A percentile compares a stretch with the other conserved stretches of the same genome.
Evolutionary conservation across 2,888 invertebrate genomes (phyloP).

Genomic region (Sialis fuliginosa): DNA sequence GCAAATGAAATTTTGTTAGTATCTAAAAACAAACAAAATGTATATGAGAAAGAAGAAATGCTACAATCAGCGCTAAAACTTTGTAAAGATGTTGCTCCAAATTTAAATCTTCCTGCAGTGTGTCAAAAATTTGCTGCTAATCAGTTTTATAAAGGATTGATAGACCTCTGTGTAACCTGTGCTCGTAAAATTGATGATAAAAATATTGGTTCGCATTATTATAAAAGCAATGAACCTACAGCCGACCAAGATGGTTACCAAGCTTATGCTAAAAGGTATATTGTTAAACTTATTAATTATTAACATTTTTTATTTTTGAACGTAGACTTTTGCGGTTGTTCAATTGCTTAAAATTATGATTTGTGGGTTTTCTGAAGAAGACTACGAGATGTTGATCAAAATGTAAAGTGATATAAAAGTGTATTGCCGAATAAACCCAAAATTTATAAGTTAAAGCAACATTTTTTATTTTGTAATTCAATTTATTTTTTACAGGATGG

Average conservation of each 20-base stretch:
- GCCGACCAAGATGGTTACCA: constrained; percentile 72
- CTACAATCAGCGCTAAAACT: constrained; percentile 62
- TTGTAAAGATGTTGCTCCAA: constrained; percentile 77
- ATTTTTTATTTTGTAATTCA: neutral
- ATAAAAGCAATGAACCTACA: constrained; percentile 62
- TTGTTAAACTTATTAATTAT: neutral
- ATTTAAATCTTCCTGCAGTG: constrained; percentile 66
- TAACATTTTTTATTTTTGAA: neutral
- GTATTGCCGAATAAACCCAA: no score
- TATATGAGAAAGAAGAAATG: constrained; percentile 58
- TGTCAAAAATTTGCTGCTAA: constrained; percentile 68
- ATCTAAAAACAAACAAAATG: constrained; percentile 56
- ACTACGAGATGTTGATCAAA: no score
- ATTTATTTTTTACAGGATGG: constrained; percentile 40
- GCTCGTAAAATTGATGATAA: constrained; percentile 80
- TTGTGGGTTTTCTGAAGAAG: no score
- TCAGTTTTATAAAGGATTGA: constrained; percentile 74
- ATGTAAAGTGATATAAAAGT: no score
- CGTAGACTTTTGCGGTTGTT: neutral
- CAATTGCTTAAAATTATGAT: no score
- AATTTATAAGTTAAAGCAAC: no score
- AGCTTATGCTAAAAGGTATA: constrained; percentile 45
- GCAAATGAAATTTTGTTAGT: constrained; percentile 78
- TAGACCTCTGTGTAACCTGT: constrained; percentile 71
- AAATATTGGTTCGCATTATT: constrained; percentile 72